A percentile compares a stretch with the other conserved stretches of the same genome.
Conservation (phyloP, 2,888 invertebrate species). For the Orthosia gracilis region DNA sequence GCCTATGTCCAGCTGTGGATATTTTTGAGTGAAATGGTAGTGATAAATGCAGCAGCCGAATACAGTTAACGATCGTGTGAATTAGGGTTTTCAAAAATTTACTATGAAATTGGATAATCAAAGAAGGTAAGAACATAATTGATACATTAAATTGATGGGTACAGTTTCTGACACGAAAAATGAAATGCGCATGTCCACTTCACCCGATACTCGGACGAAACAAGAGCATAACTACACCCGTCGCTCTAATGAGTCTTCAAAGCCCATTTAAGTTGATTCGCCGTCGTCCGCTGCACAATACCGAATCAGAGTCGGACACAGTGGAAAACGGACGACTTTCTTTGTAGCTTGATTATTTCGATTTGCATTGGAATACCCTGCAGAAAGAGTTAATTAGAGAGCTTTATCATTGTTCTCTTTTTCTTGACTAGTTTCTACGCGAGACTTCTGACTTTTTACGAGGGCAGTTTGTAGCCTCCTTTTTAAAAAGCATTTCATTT, state of each 20-base stretch:
- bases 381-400: conserved; percentile 33
- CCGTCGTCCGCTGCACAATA: conserved; percentile 37
- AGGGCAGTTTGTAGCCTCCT: no score
- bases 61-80: background rate
- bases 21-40: no score
- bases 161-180: background rate
- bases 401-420: conserved; percentile 11
- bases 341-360: conserved; percentile 46
- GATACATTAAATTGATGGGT: background rate
- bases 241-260: conserved; percentile 50
- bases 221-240: conserved; percentile 36
- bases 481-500: no score
- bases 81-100: background rate
- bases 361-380: conserved; percentile 48
- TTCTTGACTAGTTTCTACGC: background rate
- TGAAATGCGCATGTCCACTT: conserved; percentile 32
- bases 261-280: conserved; percentile 53
- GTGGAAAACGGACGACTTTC: conserved; percentile 45
- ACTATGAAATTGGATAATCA: background rate
- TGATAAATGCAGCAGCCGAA: no score
- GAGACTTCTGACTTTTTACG: background rate
- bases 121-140: background rate
- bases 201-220: conserved; percentile 23
- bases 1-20: no score
- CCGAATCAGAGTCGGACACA: conserved; percentile 27